Evolutionary conservation across 2,797 vertebrate genomes (phyloP).

Genomic region (Loris lydekkerianus): DNA sequence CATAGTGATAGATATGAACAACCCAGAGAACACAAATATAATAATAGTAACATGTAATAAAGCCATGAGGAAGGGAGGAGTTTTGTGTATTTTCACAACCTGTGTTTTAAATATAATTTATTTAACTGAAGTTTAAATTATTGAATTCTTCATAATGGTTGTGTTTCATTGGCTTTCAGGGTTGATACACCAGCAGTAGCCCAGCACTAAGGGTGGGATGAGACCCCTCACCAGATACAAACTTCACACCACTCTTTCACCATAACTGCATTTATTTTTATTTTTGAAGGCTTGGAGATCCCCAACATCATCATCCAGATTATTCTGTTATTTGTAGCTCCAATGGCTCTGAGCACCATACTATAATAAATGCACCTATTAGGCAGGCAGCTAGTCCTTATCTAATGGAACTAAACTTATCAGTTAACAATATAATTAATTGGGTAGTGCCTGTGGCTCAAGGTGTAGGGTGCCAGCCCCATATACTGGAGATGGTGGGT

Average conservation of each 20-base stretch:
- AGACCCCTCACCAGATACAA: neutral
- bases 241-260: conserved; percentile 6
- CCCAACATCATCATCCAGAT: neutral
- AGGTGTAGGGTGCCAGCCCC: too few species aligned
- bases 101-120: conserved; percentile 32
- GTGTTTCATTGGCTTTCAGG: neutral
- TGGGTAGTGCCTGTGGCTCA: neutral
- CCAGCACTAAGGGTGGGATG: neutral
- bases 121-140: conserved; percentile 24
- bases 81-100: neutral
- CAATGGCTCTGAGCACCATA: neutral
- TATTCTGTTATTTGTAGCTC: conserved; percentile 6
- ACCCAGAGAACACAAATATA: neutral
- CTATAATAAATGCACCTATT: neutral
- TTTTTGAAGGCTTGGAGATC: conserved; percentile 15
- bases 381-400: conserved; percentile 9
- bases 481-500: too few species aligned
- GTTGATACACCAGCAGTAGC: neutral
- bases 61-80: neutral
- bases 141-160: conserved; percentile 36
- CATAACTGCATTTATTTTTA: conserved; percentile 28
- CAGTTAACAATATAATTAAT: neutral
- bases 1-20: neutral
- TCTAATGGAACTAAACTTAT: neutral
- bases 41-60: neutral